Evolutionary conservation across 2,888 invertebrate species (phyloP), one percentile per base, ranked within the genome.

Genomic region (Helleia helle): DNA sequence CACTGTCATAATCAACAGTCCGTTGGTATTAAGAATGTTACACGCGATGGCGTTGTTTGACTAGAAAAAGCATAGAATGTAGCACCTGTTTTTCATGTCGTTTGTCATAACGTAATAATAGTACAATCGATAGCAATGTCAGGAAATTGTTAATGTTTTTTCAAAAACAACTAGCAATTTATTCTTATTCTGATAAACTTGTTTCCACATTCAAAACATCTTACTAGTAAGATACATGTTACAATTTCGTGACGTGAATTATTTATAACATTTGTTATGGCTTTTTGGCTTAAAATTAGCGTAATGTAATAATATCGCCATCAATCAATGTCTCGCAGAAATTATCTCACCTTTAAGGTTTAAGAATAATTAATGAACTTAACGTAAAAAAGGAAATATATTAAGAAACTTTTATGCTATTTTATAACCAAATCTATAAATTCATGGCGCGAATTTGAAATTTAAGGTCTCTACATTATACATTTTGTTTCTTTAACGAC

Each of bases 41-140:
- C n/a, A n/a, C n/a, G n/a, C n/a, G n/a, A n/a, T n/a, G n/a, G n/a
- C n/a, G n/a, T n/a, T n/a, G n/a, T n/a, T 6, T 4, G 30, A 25
- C 30, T 25, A 31, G 25, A 40, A 31, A 39, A 40, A 40, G 15
- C 17, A 11, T 40, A 40, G 40, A 25, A 40, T 40, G 40, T 40
- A 25, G 24, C 39, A 40, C 40, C 40, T 40, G 40, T 31, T 31
- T 31, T 40, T 26, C 31, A 40, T 9, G 15, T 17, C 31, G 12
- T 40, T 17, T 26, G 31, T 40, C 31, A 34, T 40, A 40, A 40
- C 25, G 40, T n/a, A n/a, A n/a, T n/a, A n/a, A n/a, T n/a, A n/a
- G n/a, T n/a, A n/a, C 29, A 40, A 40, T 15, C 24, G 39, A 40
- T 11, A 8, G 22, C 30, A 24, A 30, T 30, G 31, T 17, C 9